Evolutionary conservation across 2,113 vertebrate species (phyloP).

Genomic region (Micromys minutus): DNA sequence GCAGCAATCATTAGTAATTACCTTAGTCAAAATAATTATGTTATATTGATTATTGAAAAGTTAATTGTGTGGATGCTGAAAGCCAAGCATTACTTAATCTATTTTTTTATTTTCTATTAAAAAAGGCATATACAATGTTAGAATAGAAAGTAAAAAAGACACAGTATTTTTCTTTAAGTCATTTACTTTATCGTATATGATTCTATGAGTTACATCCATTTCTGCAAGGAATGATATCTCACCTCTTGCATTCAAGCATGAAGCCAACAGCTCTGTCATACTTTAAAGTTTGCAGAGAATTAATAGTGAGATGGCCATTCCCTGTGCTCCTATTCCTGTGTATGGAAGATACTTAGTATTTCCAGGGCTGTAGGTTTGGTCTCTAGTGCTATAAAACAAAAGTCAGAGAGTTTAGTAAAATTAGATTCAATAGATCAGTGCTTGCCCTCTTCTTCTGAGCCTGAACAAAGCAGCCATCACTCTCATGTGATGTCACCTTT

Average conservation of each 20-base stretch:
- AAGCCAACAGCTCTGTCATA: neutral
- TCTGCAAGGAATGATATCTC: neutral
- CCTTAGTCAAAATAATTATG: neutral
- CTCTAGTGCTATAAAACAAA: neutral
- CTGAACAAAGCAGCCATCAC: neutral
- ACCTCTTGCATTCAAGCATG: neutral
- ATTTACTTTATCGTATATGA: neutral
- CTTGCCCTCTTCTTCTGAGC: neutral
- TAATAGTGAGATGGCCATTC: neutral
- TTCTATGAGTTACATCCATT: neutral
- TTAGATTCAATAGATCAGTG: neutral
- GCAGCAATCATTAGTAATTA: neutral
- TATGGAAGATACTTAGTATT: accelerated
- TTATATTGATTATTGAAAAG: neutral
- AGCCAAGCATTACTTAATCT: neutral
- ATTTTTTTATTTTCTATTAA: neutral
- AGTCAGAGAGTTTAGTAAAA: neutral
- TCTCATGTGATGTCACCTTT: accelerated
- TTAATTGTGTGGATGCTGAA: neutral
- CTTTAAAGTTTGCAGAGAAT: neutral
- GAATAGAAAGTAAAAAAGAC: neutral
- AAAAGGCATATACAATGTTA: neutral
- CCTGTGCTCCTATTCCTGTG: neutral
- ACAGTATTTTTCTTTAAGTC: neutral
- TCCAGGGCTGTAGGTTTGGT: neutral